Base-by-base conservation (phyloP, 2,113 vertebrate genomes). In the Gnathonemus longibarbis region DNA sequence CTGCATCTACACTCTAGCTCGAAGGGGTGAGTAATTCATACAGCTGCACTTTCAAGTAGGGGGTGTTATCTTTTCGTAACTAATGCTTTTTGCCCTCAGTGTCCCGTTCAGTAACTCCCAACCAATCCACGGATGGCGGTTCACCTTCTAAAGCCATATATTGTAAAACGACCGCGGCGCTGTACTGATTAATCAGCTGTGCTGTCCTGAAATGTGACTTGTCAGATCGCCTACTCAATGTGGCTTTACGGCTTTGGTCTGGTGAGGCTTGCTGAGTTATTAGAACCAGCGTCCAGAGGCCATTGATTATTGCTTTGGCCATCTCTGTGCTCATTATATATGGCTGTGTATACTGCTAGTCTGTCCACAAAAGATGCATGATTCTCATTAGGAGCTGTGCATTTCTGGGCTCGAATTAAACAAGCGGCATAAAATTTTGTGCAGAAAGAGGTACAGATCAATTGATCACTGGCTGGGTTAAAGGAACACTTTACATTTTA, bases 251-350 rank as follows among this genome's bases (percentile, higher is more conserved):
- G 35, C 87, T 62, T 45, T 45, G 49, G 31, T 74, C 62, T 49
- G 17, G 27, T 48, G 74, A 52, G 49, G 39, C 31, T 52, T 50
- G 48, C 88, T 89, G 88, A 39, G 88, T 89, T 80, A 83, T 89
- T 89, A 84, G 48, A 52, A 46, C 31, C 27, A 17, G n/a, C 45
- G 62, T 42, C 48, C 48, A 42, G 27, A 9, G 27, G 49, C 19
- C 58, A 74, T 74, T 88, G 88, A 74, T 88, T 88, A 88, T 45
- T 45, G 88, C 56, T 74, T 58, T 48, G 88, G 39, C 88, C 88
- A 88, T 88, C 42, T n/a, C 88, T 74, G 87, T 58, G 87, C 62
- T 88, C 56, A 74, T 74, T 66, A 88, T 88, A 74, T 88, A 53
- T 74, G 35, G 48, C 21, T 88, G 88, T 74, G 24, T 88, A 24